Base-by-base conservation (phyloP, 2,113 vertebrate genomes). In the Bagarius yarrelli region DNA sequence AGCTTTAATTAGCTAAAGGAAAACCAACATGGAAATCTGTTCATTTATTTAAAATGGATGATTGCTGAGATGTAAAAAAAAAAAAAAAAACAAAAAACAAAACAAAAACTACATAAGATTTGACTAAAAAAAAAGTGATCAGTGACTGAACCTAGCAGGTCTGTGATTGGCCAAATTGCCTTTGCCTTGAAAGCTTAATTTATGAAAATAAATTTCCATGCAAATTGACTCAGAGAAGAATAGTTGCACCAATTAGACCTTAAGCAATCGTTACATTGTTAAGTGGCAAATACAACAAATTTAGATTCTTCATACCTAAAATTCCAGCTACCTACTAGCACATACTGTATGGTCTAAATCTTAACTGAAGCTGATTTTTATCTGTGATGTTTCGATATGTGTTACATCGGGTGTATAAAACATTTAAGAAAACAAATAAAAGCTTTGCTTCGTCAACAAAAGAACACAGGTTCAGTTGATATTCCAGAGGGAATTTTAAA, bases 1-100 rank as follows among this genome's bases (percentile, higher is more conserved):
- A 56, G 47, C n/a, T 25, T 36, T 73, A 74, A 81, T 76, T 66
- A 57, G 52, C 25, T 81, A 67, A 76, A 6, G 67, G 66, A 57
- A n/a, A 67, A 6, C 8, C 27, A 25, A 47, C 27, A 67, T 27
- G 18, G 36, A 76, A 66, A 67, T 30, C 59, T 47, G 59, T 44
- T 44, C 6, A 12, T 61, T 67, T 3, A n/a, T 32, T 80, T 47
- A 53, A 21, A 67, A 53, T 6, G 55, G 13, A 19, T 47, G 55
- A 61, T 6, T 14, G n/a, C 27, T 1, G 25, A 50, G 5, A 5
- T 36, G 34, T 14, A 60, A 11, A 27, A 3, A 60, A 55, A 47
- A 78, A 55, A 55, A 11, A 36, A 13, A n/a, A 53, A 67, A n/a
- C n/a, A n/a, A n/a, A 1, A 47, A 47, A 4, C 44, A 47, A 11